Percentiles rank a stretch among this genome's conserved stretches.
phyloP scores from a whole-genome alignment of 2,888 invertebrate genomes.

The Andricus curvator region DNA sequence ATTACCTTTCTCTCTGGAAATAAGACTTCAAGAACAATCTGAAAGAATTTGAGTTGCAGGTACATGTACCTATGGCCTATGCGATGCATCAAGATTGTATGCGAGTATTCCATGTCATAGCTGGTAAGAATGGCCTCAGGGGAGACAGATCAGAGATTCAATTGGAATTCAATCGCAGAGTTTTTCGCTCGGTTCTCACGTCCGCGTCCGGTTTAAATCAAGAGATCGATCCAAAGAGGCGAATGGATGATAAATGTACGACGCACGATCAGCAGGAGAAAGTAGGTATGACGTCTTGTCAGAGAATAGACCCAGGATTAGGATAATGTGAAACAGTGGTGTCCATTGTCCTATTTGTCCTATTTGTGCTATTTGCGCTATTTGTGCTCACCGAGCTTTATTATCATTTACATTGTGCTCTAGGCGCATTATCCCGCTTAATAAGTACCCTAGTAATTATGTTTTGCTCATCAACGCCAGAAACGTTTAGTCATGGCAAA shows the following conservation, averaged over 20 bases:
- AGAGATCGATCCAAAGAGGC: slow-evolving; percentile 30
- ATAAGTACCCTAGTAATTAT: slow-evolving; percentile 20
- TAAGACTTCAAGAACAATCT: slow-evolving; percentile 23
- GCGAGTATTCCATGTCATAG: slow-evolving; percentile 35
- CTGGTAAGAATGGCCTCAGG: slow-evolving; percentile 20
- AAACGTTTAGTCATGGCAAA: slow-evolving; percentile 29
- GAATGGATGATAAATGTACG: slow-evolving; percentile 29
- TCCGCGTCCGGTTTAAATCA: slow-evolving; percentile 37
- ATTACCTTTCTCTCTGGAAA: not conserved
- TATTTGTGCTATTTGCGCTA: too few species aligned
- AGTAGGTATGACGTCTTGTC: slow-evolving; percentile 10
- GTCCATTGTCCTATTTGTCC: not conserved
- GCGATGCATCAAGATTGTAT: slow-evolving; percentile 36
- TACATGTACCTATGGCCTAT: not conserved
- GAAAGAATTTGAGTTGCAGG: slow-evolving; percentile 16
- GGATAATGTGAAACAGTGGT: not conserved
- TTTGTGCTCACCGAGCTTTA: slow-evolving; percentile 6
- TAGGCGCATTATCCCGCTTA: not conserved
- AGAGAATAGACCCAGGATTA: not conserved
- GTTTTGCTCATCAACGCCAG: slow-evolving; percentile 26
- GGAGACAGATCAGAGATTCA: slow-evolving; percentile 32
- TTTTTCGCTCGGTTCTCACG: slow-evolving; percentile 38
- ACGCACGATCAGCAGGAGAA: slow-evolving; percentile 15
- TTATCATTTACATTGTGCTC: slow-evolving; percentile 28
- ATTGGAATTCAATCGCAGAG: slow-evolving; percentile 36